Evolutionary conservation across 1,140 invertebrate species (phyloP).

Genomic region (Rhysida immarginata): DNA sequence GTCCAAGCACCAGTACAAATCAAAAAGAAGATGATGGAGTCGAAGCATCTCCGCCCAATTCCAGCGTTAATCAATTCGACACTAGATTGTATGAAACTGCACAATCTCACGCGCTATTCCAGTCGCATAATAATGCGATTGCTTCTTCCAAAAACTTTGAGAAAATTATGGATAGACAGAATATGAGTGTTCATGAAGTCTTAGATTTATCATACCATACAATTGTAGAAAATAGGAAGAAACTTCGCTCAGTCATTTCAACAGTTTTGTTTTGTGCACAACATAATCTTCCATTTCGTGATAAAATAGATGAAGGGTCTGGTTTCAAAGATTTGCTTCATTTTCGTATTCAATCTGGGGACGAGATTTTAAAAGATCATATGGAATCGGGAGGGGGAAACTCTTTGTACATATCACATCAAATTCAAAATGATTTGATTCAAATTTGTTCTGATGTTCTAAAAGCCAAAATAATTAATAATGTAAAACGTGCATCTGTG

Average conservation of each 20-base stretch:
- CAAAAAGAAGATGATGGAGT: too few relatives aligned
- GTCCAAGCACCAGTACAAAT: too few relatives aligned
- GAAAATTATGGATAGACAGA: too few relatives aligned
- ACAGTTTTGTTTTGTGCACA: background rate
- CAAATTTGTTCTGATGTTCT: background rate
- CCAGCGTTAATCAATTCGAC: too few relatives aligned
- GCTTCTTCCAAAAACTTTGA: too few relatives aligned
- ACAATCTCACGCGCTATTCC: too few relatives aligned
- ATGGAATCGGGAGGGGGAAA: background rate
- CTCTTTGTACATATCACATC: background rate
- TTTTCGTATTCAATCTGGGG: background rate
- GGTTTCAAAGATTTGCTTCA: background rate
- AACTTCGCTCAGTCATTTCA: background rate
- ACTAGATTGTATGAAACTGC: too few relatives aligned
- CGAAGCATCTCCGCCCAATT: too few relatives aligned
- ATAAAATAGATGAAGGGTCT: background rate
- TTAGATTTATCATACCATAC: too few relatives aligned
- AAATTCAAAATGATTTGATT: background rate
- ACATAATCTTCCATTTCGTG: background rate
- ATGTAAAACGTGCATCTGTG: background rate
- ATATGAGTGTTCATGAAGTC: too few relatives aligned
- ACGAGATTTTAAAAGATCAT: background rate
- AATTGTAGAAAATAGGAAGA: background rate
- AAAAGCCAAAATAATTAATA: background rate
- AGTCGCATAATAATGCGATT: too few relatives aligned